These are phyloP conservation scores for Rhinopomastus cyanomelas DNA, from an alignment of 2,113 vertebrate genomes.

Conservation along the genomic window DNA sequence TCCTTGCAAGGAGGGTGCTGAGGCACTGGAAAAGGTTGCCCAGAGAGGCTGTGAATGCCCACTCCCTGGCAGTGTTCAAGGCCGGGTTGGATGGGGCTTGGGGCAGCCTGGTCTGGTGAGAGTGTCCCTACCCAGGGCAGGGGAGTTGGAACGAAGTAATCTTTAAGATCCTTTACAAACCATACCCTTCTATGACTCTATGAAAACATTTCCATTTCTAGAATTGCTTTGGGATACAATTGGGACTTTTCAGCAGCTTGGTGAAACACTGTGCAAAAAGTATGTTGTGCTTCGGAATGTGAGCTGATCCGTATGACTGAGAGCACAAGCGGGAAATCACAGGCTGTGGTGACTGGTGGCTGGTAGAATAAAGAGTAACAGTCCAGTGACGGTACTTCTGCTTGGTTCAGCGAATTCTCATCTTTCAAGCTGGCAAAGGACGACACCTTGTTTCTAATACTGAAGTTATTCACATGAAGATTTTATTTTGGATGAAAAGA, in stretches of 20 bases:
- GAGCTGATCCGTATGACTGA: neutral
- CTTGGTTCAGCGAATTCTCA: neutral
- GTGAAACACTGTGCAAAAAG: neutral
- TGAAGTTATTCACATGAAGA: neutral
- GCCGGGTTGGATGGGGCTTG: too few relatives aligned
- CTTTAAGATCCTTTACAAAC: too few relatives aligned
- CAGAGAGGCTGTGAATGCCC: too few relatives aligned
- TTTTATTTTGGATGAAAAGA: neutral
- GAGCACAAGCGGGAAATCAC: neutral
- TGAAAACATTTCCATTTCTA: neutral
- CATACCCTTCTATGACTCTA: too few relatives aligned
- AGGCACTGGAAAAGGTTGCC: too few relatives aligned
- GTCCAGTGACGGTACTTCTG: neutral
- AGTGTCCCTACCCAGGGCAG: too few relatives aligned
- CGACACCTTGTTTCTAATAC: neutral
- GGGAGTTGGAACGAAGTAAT: too few relatives aligned
- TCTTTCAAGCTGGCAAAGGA: neutral
- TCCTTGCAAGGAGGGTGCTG: too few relatives aligned
- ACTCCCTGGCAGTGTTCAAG: too few relatives aligned
- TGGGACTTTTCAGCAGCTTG: neutral
- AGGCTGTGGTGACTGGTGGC: neutral
- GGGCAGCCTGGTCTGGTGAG: too few relatives aligned
- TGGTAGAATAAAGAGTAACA: neutral
- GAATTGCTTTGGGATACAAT: neutral
- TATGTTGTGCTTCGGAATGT: neutral